phyloP scores from a whole-genome alignment of 2,113 vertebrate species.

The Sterrhoptilus dennistouni region DNA sequence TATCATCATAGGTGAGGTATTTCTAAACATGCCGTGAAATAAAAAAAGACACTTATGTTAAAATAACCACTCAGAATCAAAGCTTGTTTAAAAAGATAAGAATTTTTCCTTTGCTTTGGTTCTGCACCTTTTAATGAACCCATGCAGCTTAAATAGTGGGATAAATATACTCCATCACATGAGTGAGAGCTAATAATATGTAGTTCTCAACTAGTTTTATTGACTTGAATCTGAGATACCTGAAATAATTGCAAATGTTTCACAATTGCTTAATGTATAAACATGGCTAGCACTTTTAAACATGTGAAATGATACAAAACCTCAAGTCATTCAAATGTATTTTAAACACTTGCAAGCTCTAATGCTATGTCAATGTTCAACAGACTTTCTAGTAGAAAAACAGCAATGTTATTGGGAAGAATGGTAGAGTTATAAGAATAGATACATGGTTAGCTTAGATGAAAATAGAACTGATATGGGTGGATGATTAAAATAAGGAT shows the following conservation, averaged over 20 bases:
- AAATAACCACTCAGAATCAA: neutral
- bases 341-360: neutral
- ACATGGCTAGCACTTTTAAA: neutral
- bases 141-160: neutral
- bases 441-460: neutral
- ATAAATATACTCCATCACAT: neutral
- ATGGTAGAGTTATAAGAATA: neutral
- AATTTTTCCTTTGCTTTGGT: neutral
- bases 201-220: neutral
- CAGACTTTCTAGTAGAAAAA: neutral
- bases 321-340: neutral
- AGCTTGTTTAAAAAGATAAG: neutral
- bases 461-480: constrained; percentile 30
- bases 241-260: neutral
- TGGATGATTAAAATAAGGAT: constrained; percentile 11
- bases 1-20: neutral
- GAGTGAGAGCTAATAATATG: neutral
- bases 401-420: neutral
- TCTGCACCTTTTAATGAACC: neutral
- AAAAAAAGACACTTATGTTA: neutral
- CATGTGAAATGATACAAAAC: neutral
- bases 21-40: neutral
- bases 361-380: neutral
- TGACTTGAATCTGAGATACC: neutral
- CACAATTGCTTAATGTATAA: neutral